Percentiles rank a stretch among this genome's conserved stretches.
Evolutionary conservation across 2,888 invertebrate genomes (phyloP).

Genomic region (Tolmerus cingulatus): DNA sequence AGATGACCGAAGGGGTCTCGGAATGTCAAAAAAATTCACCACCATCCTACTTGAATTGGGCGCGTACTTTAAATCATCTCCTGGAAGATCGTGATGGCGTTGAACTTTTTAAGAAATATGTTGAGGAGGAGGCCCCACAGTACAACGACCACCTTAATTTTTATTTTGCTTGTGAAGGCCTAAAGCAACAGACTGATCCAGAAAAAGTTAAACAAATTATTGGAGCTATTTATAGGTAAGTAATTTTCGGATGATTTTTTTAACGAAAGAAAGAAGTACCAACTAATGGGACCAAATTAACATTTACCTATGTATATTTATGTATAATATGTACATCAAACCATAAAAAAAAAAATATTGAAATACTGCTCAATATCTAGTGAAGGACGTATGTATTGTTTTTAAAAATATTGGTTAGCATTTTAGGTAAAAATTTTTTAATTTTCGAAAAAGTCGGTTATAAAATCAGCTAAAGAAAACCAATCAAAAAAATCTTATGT

Average conservation of each 20-base stretch:
- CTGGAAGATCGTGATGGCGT: constrained; percentile 92
- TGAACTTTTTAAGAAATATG: constrained; percentile 83
- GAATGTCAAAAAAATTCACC: constrained; percentile 64
- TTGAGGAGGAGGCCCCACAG: constrained; percentile 79
- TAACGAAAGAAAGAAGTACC: not conserved
- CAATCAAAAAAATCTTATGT: no score
- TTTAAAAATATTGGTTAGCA: no score
- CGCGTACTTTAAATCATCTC: constrained; percentile 81
- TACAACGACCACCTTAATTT: constrained; percentile 86
- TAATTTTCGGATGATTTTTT: not conserved
- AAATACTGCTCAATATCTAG: no score
- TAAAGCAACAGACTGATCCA: constrained; percentile 79
- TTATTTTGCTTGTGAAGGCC: constrained; percentile 92
- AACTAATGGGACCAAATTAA: no score
- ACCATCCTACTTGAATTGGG: constrained; percentile 88
- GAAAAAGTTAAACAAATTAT: constrained; percentile 78
- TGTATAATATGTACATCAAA: no score
- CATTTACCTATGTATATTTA: no score
- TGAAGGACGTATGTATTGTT: no score
- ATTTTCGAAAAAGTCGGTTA: no score
- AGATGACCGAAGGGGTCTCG: constrained; percentile 64
- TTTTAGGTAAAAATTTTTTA: no score
- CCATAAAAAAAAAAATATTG: no score
- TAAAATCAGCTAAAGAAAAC: no score
- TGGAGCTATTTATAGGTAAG: constrained; percentile 82